Evolutionary conservation across 2,888 invertebrate genomes (phyloP), one percentile per base, ranked within the genome.

Genomic region (Sarcophaga rosellei): DNA sequence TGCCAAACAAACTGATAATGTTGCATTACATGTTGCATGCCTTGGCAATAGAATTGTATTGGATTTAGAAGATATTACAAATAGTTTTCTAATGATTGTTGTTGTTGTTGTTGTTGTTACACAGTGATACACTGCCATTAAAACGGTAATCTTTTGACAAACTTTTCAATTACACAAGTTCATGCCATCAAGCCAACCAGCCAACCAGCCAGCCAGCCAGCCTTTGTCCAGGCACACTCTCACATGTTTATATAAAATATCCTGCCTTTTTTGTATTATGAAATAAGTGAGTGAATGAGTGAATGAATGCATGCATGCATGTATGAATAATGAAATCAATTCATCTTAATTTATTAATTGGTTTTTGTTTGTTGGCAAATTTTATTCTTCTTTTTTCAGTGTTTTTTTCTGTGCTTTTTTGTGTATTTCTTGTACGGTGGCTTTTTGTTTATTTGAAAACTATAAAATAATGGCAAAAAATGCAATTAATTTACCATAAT

Each of bases 401-500:
- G 53, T 57, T 25, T 25, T 35, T 35, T 35, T 69, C 57, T 81
- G 75, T 68, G 35, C 5, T 75, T 59, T 63, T 35, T 35, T 69
- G 57, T 81, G 57, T 68, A 21, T 10, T 35, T 35, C 35, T 35
- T 35, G 35, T 35, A 8, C 35, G 8, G 10, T 35, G 17, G 5
- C 17, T 63, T 63, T 74, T 75, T 72, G 17, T 73, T 65, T 63
- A 20, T 53, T 65, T 45, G 21, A 61, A 75, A 74, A 62, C 78
- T 75, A 83, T 74, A 75, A 74, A 86, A 86, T 83, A 83, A 83
- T 86, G 61, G 77, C 84, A 86, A 81, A 81, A 86, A 86, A 84
- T 81, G 80, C 86, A 86, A 84, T 86, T 86, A 86, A 84, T 86
- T 84, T 86, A 66, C 81, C 74, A 81, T 81, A 69, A 85, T 68